phyloP scores from a whole-genome alignment of 2,113 vertebrate species.

The Onychostoma macrolepis region DNA sequence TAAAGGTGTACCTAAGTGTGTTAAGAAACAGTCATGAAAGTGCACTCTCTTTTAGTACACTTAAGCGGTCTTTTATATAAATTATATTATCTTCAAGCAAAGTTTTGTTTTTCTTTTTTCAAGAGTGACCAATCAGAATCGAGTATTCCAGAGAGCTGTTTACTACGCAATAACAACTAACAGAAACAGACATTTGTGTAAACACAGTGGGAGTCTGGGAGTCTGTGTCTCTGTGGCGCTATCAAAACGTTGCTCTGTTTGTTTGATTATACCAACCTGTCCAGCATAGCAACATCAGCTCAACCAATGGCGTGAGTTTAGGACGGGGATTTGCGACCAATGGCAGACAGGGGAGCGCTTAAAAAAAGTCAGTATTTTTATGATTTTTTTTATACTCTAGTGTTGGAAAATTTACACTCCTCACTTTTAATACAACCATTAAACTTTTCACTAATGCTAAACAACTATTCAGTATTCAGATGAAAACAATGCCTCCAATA shows the following conservation, averaged over 20 bases:
- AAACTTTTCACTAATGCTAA: slow-evolving; percentile 15
- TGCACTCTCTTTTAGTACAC: neutral
- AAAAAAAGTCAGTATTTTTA: neutral
- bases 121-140: neutral
- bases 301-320: neutral
- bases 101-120: neutral
- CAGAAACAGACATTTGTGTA: neutral
- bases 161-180: neutral
- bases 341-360: neutral
- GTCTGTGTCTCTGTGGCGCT: neutral
- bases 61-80: neutral
- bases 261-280: neutral
- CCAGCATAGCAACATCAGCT: neutral
- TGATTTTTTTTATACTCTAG: neutral
- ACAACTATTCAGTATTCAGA: neutral
- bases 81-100: neutral
- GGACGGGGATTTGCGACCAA: neutral
- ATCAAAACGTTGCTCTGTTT: neutral
- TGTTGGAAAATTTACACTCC: neutral
- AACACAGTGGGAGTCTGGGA: neutral
- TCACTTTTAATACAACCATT: slow-evolving; percentile 25
- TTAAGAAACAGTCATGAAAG: neutral
- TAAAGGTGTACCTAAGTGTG: neutral
- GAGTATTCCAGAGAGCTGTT: neutral
- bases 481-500: slow-evolving; percentile 27